A percentile compares a stretch with the other conserved stretches of the same genome.
phyloP scores from a whole-genome alignment of 2,888 invertebrate species.

The Eupithecia insigniata region DNA sequence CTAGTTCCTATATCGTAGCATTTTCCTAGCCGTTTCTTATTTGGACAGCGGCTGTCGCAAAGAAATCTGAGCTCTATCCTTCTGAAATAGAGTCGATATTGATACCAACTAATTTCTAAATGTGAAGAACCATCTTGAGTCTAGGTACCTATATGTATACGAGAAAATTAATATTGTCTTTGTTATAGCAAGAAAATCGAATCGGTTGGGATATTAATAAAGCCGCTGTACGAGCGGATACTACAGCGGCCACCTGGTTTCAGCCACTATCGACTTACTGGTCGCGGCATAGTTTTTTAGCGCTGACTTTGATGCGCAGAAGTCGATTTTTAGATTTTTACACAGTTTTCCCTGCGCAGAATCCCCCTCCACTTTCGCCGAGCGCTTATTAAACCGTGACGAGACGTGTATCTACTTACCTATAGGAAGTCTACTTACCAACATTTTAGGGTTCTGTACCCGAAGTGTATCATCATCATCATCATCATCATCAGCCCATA shows the following conservation, averaged over 20 bases:
- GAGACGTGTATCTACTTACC: no score
- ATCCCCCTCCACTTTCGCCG: no score
- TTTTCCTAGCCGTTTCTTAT: not conserved
- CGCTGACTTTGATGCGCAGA: no score
- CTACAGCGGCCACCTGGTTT: not conserved
- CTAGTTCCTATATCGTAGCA: not conserved
- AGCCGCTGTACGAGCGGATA: not conserved
- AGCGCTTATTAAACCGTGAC: no score
- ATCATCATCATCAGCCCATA: no score
- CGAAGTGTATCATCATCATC: no score
- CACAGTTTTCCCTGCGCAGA: no score
- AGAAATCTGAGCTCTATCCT: not conserved
- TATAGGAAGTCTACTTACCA: no score
- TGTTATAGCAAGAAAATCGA: not conserved
- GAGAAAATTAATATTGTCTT: not conserved
- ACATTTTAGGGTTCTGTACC: no score
- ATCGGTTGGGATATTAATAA: not conserved
- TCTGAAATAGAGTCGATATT: not conserved
- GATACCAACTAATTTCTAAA: not conserved
- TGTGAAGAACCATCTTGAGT: not conserved
- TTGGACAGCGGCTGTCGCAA: not conserved
- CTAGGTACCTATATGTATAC: not conserved
- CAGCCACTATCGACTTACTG: no score
- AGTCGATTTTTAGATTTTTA: no score
- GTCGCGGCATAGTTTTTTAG: no score